phyloP scores from a whole-genome alignment of 2,797 vertebrate species.

The Alcedo atthis region DNA sequence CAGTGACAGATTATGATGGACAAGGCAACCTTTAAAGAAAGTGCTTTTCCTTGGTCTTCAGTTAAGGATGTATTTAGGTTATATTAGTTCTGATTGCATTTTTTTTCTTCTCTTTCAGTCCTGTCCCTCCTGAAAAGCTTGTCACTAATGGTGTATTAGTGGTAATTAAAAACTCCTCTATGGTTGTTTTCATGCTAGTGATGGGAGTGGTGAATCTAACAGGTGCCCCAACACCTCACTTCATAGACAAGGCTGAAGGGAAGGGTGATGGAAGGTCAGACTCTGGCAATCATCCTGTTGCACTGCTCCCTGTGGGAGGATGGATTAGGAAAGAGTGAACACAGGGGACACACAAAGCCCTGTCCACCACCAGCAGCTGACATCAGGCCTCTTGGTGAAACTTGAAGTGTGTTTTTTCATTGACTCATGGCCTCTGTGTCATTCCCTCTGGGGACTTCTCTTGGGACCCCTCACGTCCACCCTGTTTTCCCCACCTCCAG shows the following conservation, averaged over 20 bases:
- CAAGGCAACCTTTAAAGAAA: background rate
- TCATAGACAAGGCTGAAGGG: background rate
- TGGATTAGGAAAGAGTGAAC: background rate
- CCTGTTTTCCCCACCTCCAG: background rate
- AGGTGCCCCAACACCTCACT: background rate
- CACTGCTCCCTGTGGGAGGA: background rate
- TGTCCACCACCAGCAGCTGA: background rate
- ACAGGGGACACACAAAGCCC: background rate
- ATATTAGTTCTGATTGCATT: background rate
- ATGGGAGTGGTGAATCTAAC: background rate
- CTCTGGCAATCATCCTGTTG: background rate
- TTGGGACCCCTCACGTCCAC: background rate
- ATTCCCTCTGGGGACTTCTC: background rate
- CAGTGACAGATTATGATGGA: background rate
- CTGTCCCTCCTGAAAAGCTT: constrained; percentile 60
- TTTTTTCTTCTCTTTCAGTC: constrained; percentile 52
- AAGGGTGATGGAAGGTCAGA: no score
- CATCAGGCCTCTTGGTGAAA: background rate
- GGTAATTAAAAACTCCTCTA: constrained; percentile 46
- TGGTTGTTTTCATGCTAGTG: background rate
- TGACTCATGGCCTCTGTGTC: background rate
- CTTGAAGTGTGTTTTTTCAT: background rate
- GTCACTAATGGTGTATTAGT: constrained; percentile 67
- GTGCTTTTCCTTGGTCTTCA: background rate
- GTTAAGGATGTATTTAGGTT: background rate